Evolutionary conservation across 2,888 invertebrate genomes (phyloP), one percentile per base, ranked within the genome.

Genomic region (Syrphus vitripennis): DNA sequence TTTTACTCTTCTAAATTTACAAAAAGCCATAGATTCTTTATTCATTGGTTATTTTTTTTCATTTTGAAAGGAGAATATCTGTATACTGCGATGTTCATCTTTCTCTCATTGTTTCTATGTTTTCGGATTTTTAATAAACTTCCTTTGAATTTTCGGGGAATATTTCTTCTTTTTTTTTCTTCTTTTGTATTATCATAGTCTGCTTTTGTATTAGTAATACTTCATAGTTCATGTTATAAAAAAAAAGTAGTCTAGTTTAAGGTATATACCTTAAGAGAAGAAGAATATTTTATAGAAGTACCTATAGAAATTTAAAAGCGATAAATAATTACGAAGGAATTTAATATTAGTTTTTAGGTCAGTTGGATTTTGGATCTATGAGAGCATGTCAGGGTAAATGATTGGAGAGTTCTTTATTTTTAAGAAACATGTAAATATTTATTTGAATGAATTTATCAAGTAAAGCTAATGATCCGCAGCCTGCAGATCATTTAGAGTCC

Each of bases 11-110:
- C 57, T 57, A 21, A 26, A 37, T 61, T 61, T n/a, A 37, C 37
- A 63, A 48, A 55, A 59, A 57, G 21, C 48, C 12, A 42, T 7
- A 75, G 37, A 50, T 57, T 37, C 63, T 40, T 34, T 74, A 65
- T 79, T 69, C 55, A 74, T 70, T 83, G 24, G 59, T 61, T 69
- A 65, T 40, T 63, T 57, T 83, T 74, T 74, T 74, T 57, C 37
- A 77, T 78, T 74, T 61, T 57, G 31, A 53, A 19, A 48, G 19
- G 19, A 61, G 24, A 50, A 29, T 5, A 55, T 4, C 19, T 45
- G 19, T 45, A 7, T 6, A 61, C 10, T n/a, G 16, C 12, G 63
- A 63, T 45, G 42, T 45, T 63, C 26, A 57, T 31, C 3, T 9
- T 4, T 31, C 14, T 71, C 31, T 69, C 31, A 34, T 19, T 42